Evolutionary conservation across 2,113 vertebrate species (phyloP), one percentile per base, ranked within the genome.

Genomic region (Sander vitreus): DNA sequence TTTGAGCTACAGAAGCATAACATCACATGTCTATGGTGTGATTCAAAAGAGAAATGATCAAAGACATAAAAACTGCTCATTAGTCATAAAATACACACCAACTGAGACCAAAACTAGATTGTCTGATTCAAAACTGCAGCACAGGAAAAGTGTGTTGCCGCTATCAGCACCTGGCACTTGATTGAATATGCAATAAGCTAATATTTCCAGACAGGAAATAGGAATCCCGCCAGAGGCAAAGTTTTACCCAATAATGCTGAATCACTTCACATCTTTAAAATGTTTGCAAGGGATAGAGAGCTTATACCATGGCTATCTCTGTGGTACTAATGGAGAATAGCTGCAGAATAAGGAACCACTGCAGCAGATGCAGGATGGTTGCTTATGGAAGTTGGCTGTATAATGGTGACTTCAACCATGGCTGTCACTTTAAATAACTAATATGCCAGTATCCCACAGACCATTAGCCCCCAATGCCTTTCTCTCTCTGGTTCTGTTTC

Each of bases 391-490:
- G 66, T 80, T 78, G 78, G 77, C 48, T 73, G 80, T 85, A 25
- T 76, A 76, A 71, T 76, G 58, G 74, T 51, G 78, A 86, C 74
- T 79, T 71, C 73, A 80, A 67, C 62, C 79, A 51, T 70, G 51
- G 70, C 73, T 81, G 79, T 76, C 82, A 79, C 80, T 84, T 85
- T 79, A 63, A 72, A 85, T 88, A 73, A 88, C 59, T 83, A 80
- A 90, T 91, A 81, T 79, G 79, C 53, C 77, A 66, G 59, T 62
- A 66, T 81, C 74, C n/a, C 62, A 78, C 78, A 73, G 59, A 71
- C 47, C 75, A 81, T 89, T 91, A 84, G 60, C 36, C 59, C 51
- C 47, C 16, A 27, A 43, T 86, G 75, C 50, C 64, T 64, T 59
- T 33, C 21, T 72, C 58, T 66, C 12, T 66, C 33, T 14, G 23